Conservation (phyloP, 2,888 invertebrate species). For the Arrhopalites spinosus region DNA sequence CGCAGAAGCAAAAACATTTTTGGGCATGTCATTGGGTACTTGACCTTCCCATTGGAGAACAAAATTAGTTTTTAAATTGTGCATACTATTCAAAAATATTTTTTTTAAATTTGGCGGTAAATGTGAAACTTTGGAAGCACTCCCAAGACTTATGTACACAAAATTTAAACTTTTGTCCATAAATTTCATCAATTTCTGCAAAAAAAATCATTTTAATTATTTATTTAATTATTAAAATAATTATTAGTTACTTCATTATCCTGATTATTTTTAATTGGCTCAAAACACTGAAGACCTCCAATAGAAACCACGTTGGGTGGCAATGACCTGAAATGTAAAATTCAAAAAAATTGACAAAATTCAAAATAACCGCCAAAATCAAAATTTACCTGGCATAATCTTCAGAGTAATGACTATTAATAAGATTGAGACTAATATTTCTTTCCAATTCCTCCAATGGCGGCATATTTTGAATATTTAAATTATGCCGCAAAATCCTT, state of each 20-base stretch:
- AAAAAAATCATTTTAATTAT: not conserved
- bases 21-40: slow-evolving; percentile 58
- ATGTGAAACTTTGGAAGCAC: slow-evolving; percentile 21
- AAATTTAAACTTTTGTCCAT: slow-evolving; percentile 23
- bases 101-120: slow-evolving; percentile 12
- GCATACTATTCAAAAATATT: slow-evolving; percentile 45
- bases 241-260: no score
- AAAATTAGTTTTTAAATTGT: slow-evolving; percentile 40
- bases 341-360: no score
- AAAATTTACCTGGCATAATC: slow-evolving; percentile 39
- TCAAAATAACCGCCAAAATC: no score
- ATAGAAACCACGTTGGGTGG: no score
- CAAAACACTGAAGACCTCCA: no score
- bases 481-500: slow-evolving; percentile 25
- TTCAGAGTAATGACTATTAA: slow-evolving; percentile 48
- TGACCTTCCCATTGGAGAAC: slow-evolving; percentile 46
- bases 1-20: slow-evolving; percentile 54
- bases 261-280: no score
- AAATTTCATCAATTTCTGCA: slow-evolving; percentile 20
- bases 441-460: slow-evolving; percentile 44
- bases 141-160: slow-evolving; percentile 35
- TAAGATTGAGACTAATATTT: slow-evolving; percentile 41
- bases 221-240: not conserved
- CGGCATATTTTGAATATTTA: slow-evolving; percentile 43
- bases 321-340: no score